Base-by-base conservation (phyloP, 2,888 invertebrate genomes). In the Argynnis bischoffii region DNA sequence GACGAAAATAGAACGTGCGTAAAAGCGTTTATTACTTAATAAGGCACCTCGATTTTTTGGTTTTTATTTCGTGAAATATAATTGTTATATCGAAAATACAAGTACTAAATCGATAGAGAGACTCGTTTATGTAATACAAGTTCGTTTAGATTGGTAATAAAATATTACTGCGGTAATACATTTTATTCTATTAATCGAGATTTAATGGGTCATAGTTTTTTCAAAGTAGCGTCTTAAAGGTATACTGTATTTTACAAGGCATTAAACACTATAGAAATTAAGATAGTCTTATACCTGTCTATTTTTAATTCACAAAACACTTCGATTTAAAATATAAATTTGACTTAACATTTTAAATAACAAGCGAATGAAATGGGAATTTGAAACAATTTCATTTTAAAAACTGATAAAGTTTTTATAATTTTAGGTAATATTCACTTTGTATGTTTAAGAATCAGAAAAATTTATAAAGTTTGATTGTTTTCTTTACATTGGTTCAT, bases 31-130 rank as follows among this genome's bases (percentile, higher is more conserved):
- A 71, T 69, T 74, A 78, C 67, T 78, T 81, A 83, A 76, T 90
- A 90, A 90, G 89, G 90, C 90, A 89, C 89, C 88, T 85, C 78
- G 79, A 80, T 78, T 87, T 84, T 89, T 89, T 89, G 88, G 89
- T 89, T 86, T 84, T 72, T 75, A 79, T 77, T 74, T 71, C 72
- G 73, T 74, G 70, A 72, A 71, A 66, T 65, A 67, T 65, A 69
- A 63, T 72, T 72, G 72, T 72, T 72, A 68, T 64, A 51, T 65
- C 31, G 64, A 66, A 59, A 64, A 66, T 61, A 64, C 55, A 69
- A 59, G 59, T 48, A 67, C 53, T 64, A 54, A 60, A 66, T 63
- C n/a, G 53, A 59, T 48, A 64, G 48, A 64, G 48, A 69, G 53
- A 63, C 60, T 57, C 5, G 47, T 51, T 46, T 5, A 31, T 59